These are phyloP conservation scores for Trachurus trachurus DNA, from an alignment of 2,797 vertebrate species.

Conservation along the genomic window DNA sequence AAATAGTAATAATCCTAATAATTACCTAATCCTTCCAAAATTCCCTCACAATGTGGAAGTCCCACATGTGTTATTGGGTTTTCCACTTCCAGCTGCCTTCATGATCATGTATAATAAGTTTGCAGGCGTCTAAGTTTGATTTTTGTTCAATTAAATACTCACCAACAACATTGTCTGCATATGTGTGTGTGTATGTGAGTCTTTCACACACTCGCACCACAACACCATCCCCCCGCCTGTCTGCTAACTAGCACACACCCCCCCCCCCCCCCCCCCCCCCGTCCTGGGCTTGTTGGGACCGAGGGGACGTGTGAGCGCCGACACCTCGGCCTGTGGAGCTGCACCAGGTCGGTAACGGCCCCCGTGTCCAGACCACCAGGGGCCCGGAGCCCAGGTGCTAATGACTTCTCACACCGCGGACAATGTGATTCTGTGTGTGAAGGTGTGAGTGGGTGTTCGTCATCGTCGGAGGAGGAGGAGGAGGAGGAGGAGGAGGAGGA, in stretches of 20 bases:
- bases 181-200: not conserved
- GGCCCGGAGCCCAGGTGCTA: slow-evolving; percentile 69
- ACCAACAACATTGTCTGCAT: not conserved
- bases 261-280: slow-evolving; percentile 2
- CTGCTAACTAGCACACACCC: slow-evolving; percentile 23
- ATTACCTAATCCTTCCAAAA: too few species aligned
- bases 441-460: slow-evolving; percentile 24
- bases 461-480: slow-evolving; percentile 25
- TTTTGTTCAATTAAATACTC: too few species aligned
- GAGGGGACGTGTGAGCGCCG: slow-evolving; percentile 53
- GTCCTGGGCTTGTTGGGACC: slow-evolving; percentile 30
- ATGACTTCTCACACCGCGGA: slow-evolving; percentile 61
- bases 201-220: slow-evolving; percentile 17
- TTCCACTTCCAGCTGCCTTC: too few species aligned
- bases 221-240: slow-evolving; percentile 40
- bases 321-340: slow-evolving; percentile 58
- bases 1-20: too few species aligned
- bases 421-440: slow-evolving; percentile 46
- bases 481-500: not conserved
- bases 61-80: too few species aligned
- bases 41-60: too few species aligned
- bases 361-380: slow-evolving; percentile 58
- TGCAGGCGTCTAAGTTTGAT: too few species aligned
- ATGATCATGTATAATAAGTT: too few species aligned
- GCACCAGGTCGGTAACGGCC: slow-evolving; percentile 46